phyloP scores from a whole-genome alignment of 1,140 invertebrate species.

The Zaprionus davidi region DNA sequence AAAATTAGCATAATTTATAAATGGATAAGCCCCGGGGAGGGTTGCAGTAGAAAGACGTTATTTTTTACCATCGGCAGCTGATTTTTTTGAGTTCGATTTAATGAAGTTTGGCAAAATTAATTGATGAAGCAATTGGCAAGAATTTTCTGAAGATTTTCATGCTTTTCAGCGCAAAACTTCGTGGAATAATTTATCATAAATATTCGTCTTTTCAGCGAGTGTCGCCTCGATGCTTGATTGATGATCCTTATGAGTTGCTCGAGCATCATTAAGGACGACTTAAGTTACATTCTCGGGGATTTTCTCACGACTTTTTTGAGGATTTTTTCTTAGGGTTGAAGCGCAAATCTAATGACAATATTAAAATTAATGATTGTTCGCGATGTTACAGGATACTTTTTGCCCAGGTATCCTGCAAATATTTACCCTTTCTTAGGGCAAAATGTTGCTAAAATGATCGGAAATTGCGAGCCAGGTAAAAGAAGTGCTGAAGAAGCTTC shows the following conservation, averaged over 20 bases:
- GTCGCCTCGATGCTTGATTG: slow-evolving; percentile 60
- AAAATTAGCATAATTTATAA: slow-evolving; percentile 75
- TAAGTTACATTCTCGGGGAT: slow-evolving; percentile 59
- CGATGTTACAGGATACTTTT: slow-evolving; percentile 66
- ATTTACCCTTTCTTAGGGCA: slow-evolving; percentile 65
- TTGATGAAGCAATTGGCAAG: slow-evolving; percentile 22
- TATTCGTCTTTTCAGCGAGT: slow-evolving; percentile 69
- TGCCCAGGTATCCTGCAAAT: slow-evolving; percentile 43
- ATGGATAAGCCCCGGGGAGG: slow-evolving; percentile 35
- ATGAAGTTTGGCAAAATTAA: slow-evolving; percentile 56
- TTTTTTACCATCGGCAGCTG: slow-evolving; percentile 62
- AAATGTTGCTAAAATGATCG: slow-evolving; percentile 58
- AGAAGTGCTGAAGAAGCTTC: not conserved
- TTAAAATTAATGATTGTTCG: slow-evolving; percentile 74
- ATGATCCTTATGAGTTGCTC: slow-evolving; percentile 65
- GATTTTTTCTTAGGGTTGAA: slow-evolving; percentile 44
- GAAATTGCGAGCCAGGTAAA: slow-evolving; percentile 40
- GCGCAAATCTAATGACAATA: slow-evolving; percentile 72
- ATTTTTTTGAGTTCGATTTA: slow-evolving; percentile 51
- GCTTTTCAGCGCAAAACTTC: slow-evolving; percentile 58
- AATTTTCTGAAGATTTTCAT: slow-evolving; percentile 57
- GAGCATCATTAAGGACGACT: slow-evolving; percentile 65
- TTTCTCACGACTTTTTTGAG: slow-evolving; percentile 60
- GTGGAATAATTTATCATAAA: slow-evolving; percentile 74
- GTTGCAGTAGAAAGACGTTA: slow-evolving; percentile 57